Evolutionary conservation across 2,888 invertebrate genomes (phyloP), one percentile per base, ranked within the genome.

Genomic region (Drosophila differens): DNA sequence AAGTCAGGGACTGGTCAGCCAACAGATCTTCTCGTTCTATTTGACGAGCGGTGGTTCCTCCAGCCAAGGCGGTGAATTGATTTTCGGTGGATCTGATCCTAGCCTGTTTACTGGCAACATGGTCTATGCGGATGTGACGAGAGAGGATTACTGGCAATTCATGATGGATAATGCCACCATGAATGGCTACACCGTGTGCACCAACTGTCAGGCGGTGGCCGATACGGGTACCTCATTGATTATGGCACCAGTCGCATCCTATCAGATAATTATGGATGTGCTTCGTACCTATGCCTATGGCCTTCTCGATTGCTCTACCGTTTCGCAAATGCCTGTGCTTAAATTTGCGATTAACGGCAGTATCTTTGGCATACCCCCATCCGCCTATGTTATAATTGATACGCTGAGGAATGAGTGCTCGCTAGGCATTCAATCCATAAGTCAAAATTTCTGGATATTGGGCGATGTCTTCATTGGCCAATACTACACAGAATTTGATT

Each of bases 81-180:
- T 98, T 91, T 95, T 98, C 80, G 99, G 99, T 83, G 99, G 99
- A 25, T 97, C 97, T 25, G 99, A 99, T 95, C 96, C 97, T 0
- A 94, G 95, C 64, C 96, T 97, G 92, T 99, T 97, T 94, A 94
- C 94, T 65, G 98, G 92, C 25, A 70, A 51, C 4, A 79, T 90
- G 37, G 82, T 78, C 22, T 98, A 98, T 93, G 94, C 97, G 74
- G 95, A 97, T 14, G 96, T 99, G 0, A 95, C 95, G 81, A 94
- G 95, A 73, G 94, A 97, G 94, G 96, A 96, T 71, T 99, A 99
- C 94, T 99, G 99, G 99, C 98, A 99, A 95, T 98, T 99, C 94
- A 94, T 94, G 90, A 96, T 99, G 96, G 97, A 97, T 91, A 93
- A 93, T 33, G 93, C 96, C 10, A 69, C 82, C 53, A 91, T 96